Evolutionary conservation across 2,113 vertebrate species (phyloP).

Genomic region (Silurus meridionalis): DNA sequence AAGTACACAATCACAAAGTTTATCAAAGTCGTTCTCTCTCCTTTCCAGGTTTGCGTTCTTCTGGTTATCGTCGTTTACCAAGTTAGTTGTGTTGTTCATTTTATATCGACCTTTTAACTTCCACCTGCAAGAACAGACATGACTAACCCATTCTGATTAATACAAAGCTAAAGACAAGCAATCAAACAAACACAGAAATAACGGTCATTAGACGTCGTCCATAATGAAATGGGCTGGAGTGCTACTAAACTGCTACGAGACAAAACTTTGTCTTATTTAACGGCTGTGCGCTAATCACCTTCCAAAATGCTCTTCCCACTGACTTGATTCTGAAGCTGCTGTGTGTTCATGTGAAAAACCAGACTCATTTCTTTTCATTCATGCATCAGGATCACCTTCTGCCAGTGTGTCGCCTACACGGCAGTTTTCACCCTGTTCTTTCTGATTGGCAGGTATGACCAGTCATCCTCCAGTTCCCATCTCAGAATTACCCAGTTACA

Average conservation of each 20-base stretch:
- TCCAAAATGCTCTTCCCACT: background rate
- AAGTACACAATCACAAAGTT: background rate
- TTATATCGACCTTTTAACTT: background rate
- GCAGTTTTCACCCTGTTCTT: background rate
- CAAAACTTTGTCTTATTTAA: background rate
- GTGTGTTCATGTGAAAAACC: background rate
- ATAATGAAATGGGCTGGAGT: background rate
- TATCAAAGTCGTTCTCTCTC: conserved; percentile 32
- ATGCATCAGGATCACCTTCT: background rate
- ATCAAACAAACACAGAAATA: background rate
- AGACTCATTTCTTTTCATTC: background rate
- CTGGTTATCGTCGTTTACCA: conserved; percentile 90
- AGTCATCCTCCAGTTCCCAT: conserved; percentile 93
- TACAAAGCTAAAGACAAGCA: background rate
- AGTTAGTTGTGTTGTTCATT: conserved; percentile 74
- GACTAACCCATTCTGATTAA: conserved; percentile 1
- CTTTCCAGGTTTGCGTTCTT: conserved; percentile 76
- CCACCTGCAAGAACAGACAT: background rate
- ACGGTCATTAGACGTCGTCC: conserved; percentile 6
- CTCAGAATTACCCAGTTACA: conserved; percentile 91
- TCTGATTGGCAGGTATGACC: conserved; percentile 51
- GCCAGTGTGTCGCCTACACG: too few relatives aligned
- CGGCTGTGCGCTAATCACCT: background rate
- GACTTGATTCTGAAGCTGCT: background rate
- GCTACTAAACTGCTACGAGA: background rate